Percentiles rank a stretch among this genome's conserved stretches.
These are phyloP conservation scores for Eurois occulta DNA, from an alignment of 2,888 invertebrate genomes.

Conservation along the genomic window DNA sequence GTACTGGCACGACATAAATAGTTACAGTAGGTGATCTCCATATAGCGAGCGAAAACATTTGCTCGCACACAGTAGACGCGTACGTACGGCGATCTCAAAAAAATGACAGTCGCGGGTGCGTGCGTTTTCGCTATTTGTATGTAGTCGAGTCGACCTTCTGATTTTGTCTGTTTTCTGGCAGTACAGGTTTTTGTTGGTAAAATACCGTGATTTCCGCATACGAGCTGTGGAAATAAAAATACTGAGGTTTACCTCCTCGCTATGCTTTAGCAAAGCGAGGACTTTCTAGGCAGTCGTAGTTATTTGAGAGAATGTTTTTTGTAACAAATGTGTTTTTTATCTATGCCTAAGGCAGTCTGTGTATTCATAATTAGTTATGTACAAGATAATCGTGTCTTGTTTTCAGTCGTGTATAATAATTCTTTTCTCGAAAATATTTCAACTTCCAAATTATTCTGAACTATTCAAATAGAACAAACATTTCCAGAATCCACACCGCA, in stretches of 20 bases:
- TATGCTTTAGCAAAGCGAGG: neutral
- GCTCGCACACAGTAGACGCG: neutral
- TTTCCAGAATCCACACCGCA: conserved; percentile 13
- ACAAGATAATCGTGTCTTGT: too few relatives aligned
- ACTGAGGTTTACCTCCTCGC: too few relatives aligned
- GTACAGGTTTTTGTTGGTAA: conserved; percentile 70
- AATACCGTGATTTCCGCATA: conserved; percentile 54
- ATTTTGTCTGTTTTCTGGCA: neutral
- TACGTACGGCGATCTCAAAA: too few relatives aligned
- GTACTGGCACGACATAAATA: conserved; percentile 1
- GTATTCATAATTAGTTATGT: neutral
- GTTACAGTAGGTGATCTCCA: neutral
- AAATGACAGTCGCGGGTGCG: neutral
- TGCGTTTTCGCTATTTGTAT: neutral
- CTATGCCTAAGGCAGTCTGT: neutral
- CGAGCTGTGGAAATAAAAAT: conserved; percentile 11
- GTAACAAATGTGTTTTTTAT: neutral
- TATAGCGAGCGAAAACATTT: neutral
- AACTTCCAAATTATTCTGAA: conserved; percentile 12
- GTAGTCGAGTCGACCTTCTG: neutral
- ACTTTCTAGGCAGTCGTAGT: neutral
- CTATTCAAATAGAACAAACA: neutral
- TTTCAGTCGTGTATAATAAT: neutral
- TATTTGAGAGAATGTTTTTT: neutral
- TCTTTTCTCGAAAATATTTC: neutral